Evolutionary conservation across 1,140 invertebrate genomes (phyloP).

Genomic region (Rhagoletis pomonella): DNA sequence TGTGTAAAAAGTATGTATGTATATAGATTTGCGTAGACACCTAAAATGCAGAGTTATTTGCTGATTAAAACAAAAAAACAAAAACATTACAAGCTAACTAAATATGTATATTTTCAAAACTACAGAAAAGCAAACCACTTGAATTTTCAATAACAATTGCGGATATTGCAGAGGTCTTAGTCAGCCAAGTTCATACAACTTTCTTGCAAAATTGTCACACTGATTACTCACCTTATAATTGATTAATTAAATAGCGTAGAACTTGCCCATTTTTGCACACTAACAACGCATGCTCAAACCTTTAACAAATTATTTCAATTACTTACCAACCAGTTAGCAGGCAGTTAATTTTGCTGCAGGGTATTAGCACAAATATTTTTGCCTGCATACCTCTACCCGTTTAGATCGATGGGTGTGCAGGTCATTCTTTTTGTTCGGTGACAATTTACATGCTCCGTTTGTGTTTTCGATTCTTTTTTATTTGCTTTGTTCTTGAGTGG

Average conservation of each 20-base stretch:
- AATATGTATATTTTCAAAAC: too few species aligned
- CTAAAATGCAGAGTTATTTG: too few species aligned
- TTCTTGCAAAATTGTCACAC: too few species aligned
- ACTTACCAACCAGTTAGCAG: not conserved
- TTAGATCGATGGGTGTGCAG: not conserved
- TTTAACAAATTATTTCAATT: not conserved
- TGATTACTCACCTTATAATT: not conserved
- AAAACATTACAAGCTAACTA: too few species aligned
- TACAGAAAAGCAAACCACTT: too few species aligned
- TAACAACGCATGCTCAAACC: not conserved
- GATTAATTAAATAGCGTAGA: conserved; percentile 24
- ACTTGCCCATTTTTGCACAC: not conserved
- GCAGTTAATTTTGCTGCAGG: not conserved
- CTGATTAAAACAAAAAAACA: too few species aligned
- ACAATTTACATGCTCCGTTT: conserved; percentile 50
- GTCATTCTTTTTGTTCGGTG: conserved; percentile 23
- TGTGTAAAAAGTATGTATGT: too few species aligned
- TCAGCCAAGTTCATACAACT: too few species aligned
- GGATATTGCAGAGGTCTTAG: too few species aligned
- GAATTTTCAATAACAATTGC: too few species aligned
- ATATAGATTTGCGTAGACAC: too few species aligned
- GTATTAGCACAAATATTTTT: conserved; percentile 21
- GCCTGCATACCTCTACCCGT: not conserved
- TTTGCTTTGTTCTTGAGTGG: not conserved
- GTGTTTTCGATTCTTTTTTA: not conserved